Evolutionary conservation across 2,888 invertebrate species (phyloP).

Genomic region (Monochamus alternatus): DNA sequence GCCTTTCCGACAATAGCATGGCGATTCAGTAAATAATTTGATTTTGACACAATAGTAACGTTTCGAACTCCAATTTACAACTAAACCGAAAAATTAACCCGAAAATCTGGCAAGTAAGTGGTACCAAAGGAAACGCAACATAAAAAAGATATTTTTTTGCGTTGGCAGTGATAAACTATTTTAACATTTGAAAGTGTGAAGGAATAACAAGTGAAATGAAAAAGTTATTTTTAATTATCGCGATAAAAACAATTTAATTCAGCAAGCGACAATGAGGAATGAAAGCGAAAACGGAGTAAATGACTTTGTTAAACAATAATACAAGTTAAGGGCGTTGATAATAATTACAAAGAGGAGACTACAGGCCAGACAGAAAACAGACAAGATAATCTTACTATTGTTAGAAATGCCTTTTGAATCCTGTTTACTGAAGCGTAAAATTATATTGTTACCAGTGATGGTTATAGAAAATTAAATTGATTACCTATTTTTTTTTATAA

Average conservation of each 20-base stretch:
- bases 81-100: too few species aligned
- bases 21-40: too few species aligned
- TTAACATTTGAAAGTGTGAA: conserved; percentile 7
- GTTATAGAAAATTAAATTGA: too few species aligned
- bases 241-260: conserved; percentile 36
- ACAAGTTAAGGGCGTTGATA: conserved; percentile 35
- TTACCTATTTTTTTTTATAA: too few species aligned
- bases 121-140: too few species aligned
- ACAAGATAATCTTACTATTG: conserved; percentile 37
- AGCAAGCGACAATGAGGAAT: conserved; percentile 31
- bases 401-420: conserved; percentile 29
- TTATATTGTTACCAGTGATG: conserved; percentile 12
- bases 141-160: too few species aligned
- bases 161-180: not conserved
- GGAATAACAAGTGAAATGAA: conserved; percentile 27
- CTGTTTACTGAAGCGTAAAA: conserved; percentile 30
- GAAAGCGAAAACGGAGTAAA: conserved; percentile 36
- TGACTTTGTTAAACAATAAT: conserved; percentile 41
- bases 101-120: too few species aligned
- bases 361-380: conserved; percentile 28
- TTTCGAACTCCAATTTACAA: too few species aligned
- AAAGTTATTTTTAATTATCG: conserved; percentile 38
- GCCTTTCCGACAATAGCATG: too few species aligned
- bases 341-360: conserved; percentile 24
- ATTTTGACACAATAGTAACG: too few species aligned